A percentile compares a stretch with the other conserved stretches of the same genome.
Evolutionary conservation across 2,888 invertebrate genomes (phyloP).

Genomic region (Drosophila gaucha): DNA sequence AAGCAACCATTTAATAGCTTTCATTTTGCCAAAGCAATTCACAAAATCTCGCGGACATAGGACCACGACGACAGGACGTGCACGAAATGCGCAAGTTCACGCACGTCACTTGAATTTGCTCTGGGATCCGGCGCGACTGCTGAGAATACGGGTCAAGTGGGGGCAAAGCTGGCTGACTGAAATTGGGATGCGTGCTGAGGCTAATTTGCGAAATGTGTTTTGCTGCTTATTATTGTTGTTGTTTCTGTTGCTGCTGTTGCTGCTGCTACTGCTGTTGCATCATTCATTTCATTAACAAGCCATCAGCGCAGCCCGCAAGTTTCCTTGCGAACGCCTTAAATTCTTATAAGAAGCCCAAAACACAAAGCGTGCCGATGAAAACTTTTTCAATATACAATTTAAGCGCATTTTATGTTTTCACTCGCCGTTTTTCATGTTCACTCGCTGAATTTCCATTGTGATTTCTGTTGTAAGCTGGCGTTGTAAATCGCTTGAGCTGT

Average conservation of each 20-base stretch:
- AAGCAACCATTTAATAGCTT: slow-evolving; percentile 63
- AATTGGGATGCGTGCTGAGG: slow-evolving; percentile 41
- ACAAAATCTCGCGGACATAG: slow-evolving; percentile 52
- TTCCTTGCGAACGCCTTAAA: slow-evolving; percentile 25
- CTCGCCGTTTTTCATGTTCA: slow-evolving; percentile 25
- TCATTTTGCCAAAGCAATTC: slow-evolving; percentile 70
- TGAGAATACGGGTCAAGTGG: slow-evolving; percentile 25
- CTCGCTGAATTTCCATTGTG: slow-evolving; percentile 25
- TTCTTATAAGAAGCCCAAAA: slow-evolving; percentile 23
- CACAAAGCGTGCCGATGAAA: slow-evolving; percentile 35
- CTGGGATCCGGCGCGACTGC: slow-evolving; percentile 6
- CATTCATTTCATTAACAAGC: slow-evolving; percentile 57
- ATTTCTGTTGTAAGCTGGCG: slow-evolving; percentile 26
- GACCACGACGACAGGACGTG: slow-evolving; percentile 63
- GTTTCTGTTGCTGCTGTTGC: slow-evolving; percentile 15
- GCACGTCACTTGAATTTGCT: slow-evolving; percentile 61
- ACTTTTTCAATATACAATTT: slow-evolving; percentile 68
- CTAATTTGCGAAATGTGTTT: slow-evolving; percentile 62
- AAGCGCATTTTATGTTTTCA: slow-evolving; percentile 45
- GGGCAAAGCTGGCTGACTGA: slow-evolving; percentile 12
- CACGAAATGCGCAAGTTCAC: slow-evolving; percentile 69
- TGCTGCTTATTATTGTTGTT: slow-evolving; percentile 12
- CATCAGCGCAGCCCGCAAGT: slow-evolving; percentile 21
- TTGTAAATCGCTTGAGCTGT: slow-evolving; percentile 43
- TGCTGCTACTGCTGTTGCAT: slow-evolving; percentile 25